A percentile compares a stretch with the other conserved stretches of the same genome.
phyloP scores from a whole-genome alignment of 2,113 vertebrate genomes.

The Scomber colias region DNA sequence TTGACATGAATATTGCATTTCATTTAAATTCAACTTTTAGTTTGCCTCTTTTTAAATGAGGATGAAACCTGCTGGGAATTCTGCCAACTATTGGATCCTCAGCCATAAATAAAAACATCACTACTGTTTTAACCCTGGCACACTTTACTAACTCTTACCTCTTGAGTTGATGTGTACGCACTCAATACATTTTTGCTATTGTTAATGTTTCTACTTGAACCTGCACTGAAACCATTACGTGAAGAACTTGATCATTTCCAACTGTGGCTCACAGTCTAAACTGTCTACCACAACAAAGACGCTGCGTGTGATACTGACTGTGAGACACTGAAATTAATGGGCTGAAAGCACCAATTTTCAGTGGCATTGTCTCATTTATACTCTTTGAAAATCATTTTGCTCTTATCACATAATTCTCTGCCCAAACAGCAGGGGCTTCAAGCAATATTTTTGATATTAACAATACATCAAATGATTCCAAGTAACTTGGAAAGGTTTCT shows the following conservation, averaged over 20 bases:
- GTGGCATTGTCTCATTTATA: too few species aligned
- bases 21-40: constrained; percentile 58
- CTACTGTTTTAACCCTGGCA: not conserved
- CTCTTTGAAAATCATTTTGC: too few species aligned
- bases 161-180: not conserved
- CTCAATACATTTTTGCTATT: not conserved
- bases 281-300: too few species aligned
- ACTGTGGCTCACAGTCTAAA: too few species aligned
- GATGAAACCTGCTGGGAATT: constrained; percentile 45
- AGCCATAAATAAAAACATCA: constrained; percentile 38
- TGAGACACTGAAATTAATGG: too few species aligned
- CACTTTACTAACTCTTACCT: not conserved
- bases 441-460: not conserved
- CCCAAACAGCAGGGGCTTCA: too few species aligned
- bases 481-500: constrained; percentile 13
- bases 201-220: not conserved
- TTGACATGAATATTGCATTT: constrained; percentile 51
- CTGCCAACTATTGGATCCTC: constrained; percentile 26
- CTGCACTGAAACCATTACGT: not conserved
- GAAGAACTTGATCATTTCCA: too few species aligned
- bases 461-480: constrained; percentile 12
- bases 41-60: constrained; percentile 36
- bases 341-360: too few species aligned
- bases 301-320: too few species aligned
- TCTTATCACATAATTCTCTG: not conserved